Conservation (phyloP, 2,888 invertebrate genomes). For the Ariolimax columbianus region DNA sequence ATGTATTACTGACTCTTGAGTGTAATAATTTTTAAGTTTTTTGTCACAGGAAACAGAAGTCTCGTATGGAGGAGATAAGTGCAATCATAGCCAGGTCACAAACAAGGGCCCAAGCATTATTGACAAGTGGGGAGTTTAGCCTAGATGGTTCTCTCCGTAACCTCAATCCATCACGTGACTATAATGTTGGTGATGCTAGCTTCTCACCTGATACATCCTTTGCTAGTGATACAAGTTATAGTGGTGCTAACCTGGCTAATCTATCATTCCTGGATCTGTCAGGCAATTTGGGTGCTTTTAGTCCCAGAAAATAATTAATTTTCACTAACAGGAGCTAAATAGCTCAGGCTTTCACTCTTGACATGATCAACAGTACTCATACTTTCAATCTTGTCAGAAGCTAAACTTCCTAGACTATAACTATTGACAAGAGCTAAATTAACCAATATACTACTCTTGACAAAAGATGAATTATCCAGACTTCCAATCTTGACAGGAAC, state of each 20-base stretch:
- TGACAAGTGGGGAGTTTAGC: conserved; percentile 67
- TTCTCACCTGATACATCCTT: conserved; percentile 57
- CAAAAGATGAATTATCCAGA: too few relatives aligned
- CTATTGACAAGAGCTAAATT: too few relatives aligned
- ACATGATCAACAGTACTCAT: too few relatives aligned
- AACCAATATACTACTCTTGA: too few relatives aligned
- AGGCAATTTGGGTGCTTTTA: background rate
- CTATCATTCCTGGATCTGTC: conserved; percentile 55
- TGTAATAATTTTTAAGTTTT: conserved; percentile 11
- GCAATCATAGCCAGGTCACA: conserved; percentile 75
- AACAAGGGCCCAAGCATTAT: conserved; percentile 72
- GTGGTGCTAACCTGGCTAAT: conserved; percentile 49
- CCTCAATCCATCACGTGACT: conserved; percentile 54
- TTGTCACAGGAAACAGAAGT: conserved; percentile 67
- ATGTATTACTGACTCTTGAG: background rate
- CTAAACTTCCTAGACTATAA: too few relatives aligned
- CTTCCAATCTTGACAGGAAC: too few relatives aligned
- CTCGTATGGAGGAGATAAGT: conserved; percentile 76
- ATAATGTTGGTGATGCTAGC: conserved; percentile 45
- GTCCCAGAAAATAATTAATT: conserved; percentile 27
- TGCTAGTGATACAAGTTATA: conserved; percentile 54
- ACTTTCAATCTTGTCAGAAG: too few relatives aligned
- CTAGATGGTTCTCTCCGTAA: conserved; percentile 50
- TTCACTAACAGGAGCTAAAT: too few relatives aligned
- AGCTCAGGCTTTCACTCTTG: too few relatives aligned